phyloP scores from a whole-genome alignment of 2,797 vertebrate genomes.

The Phataginus tetradactyla region DNA sequence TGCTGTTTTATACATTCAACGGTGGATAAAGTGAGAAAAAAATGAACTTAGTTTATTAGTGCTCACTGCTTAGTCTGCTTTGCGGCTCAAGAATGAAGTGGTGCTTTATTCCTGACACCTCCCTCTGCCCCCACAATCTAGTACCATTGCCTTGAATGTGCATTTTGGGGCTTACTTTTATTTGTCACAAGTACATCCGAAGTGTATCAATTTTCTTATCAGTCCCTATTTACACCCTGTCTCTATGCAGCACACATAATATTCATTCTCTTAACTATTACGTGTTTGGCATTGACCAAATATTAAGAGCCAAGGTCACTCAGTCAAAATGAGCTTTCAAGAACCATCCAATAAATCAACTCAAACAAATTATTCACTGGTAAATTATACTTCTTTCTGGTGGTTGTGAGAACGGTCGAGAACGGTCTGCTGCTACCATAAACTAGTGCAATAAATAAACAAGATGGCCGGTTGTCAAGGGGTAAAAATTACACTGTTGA shows the following conservation, averaged over 20 bases:
- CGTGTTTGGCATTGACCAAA: slow-evolving; percentile 78
- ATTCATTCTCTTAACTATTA: slow-evolving; percentile 66
- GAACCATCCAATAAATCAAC: slow-evolving; percentile 83
- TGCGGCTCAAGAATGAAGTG: background rate
- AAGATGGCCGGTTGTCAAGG: slow-evolving; percentile 81
- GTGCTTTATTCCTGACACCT: background rate
- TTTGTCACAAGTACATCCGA: slow-evolving; percentile 19
- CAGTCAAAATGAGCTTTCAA: slow-evolving; percentile 79
- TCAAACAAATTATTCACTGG: slow-evolving; percentile 83
- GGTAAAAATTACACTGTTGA: slow-evolving; percentile 79
- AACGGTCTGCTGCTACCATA: slow-evolving; percentile 74
- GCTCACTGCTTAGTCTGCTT: background rate
- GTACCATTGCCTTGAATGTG: background rate
- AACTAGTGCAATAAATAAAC: slow-evolving; percentile 84
- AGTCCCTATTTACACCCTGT: background rate
- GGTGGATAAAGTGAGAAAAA: background rate
- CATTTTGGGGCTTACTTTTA: background rate
- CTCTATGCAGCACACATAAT: slow-evolving; percentile 49
- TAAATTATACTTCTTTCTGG: slow-evolving; percentile 83
- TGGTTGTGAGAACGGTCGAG: slow-evolving; percentile 71
- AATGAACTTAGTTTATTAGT: background rate
- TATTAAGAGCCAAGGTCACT: slow-evolving; percentile 84
- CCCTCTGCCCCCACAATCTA: background rate
- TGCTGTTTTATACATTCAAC: slow-evolving; percentile 9
- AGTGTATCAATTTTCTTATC: slow-evolving; percentile 27